Evolutionary conservation across 2,113 vertebrate genomes (phyloP), one percentile per base, ranked within the genome.

Genomic region (Oncorhynchus nerka): DNA sequence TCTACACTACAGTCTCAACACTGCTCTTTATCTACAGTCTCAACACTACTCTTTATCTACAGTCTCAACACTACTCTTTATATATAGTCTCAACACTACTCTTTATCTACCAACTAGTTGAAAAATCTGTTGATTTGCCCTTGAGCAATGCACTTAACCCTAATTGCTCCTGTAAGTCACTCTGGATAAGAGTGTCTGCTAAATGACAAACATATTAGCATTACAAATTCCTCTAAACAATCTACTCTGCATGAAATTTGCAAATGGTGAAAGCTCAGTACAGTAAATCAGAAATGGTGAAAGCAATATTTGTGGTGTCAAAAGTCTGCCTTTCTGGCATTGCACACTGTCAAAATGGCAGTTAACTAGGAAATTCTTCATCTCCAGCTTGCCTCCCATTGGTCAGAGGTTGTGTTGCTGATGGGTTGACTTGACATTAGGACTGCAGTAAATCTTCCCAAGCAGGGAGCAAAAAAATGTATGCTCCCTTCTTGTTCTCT

Each of bases 361-460:
- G 81, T 88, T 85, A 86, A 89, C 82, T 62, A 87, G 78, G 80
- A 81, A 76, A 13, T 62, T 32, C 79, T 81, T 85, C 83, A 81
- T 75, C 77, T 61, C 68, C 3, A 57, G 71, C 59, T 83, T 75
- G 12, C 70, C 71, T 88, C 76, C 76, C 64, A 83, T 83, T 87
- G 88, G 89, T 83, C 86, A 75, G 71, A 70, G 62, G 78, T 69
- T 22, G 81, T 70, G 75, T 75, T 79, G 82, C 79, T 32, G 77
- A 80, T 69, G 83, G 84, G 83, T 86, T 74, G 81, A 89, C 82
- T 84, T 85, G 84, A 84, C 86, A 89, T 92, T 89, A 83, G 74
- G 86, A 57, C 82, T 83, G 79, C 85, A 84, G 89, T 92, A 92
- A 92, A 90, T 89, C 75, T 82, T 82, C 88, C 91, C 89, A 91